Conservation (phyloP, 1,140 invertebrate genomes). For the Cyphomyrmex costatus region DNA sequence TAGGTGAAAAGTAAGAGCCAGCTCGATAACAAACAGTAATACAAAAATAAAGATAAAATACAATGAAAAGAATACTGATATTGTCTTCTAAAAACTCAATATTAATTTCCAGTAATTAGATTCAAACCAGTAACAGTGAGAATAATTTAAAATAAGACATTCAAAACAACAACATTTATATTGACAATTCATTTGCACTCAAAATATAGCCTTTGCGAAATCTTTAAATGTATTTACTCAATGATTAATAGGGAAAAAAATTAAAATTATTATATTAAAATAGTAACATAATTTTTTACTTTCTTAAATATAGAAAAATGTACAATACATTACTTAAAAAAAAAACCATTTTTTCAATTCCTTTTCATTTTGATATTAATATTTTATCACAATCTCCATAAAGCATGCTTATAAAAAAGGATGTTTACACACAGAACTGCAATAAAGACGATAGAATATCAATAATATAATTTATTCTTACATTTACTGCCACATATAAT, state of each 20-base stretch:
- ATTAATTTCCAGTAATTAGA: not conserved
- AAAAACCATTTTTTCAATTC: too few relatives aligned
- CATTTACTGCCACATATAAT: too few relatives aligned
- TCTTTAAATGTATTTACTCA: not conserved
- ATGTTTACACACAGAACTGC: too few relatives aligned
- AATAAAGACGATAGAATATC: too few relatives aligned
- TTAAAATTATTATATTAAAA: too few relatives aligned
- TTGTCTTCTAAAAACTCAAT: not conserved
- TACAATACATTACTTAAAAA: too few relatives aligned
- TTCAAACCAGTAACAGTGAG: not conserved
- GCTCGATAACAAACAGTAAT: not conserved
- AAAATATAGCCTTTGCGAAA: not conserved
- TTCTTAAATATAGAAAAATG: not conserved
- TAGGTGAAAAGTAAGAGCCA: not conserved
- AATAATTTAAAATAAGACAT: not conserved
- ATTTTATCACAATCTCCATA: too few relatives aligned
- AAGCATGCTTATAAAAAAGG: too few relatives aligned
- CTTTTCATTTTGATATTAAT: too few relatives aligned
- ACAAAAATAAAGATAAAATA: not conserved
- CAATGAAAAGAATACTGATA: not conserved
- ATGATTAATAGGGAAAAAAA: too few relatives aligned
- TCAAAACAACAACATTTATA: not conserved
- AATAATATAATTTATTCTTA: too few relatives aligned
- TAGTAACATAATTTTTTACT: not conserved
- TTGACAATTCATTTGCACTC: not conserved